A percentile compares a stretch with the other conserved stretches of the same genome.
phyloP scores from a whole-genome alignment of 1,140 invertebrate species.

The Tribolium castaneum region DNA sequence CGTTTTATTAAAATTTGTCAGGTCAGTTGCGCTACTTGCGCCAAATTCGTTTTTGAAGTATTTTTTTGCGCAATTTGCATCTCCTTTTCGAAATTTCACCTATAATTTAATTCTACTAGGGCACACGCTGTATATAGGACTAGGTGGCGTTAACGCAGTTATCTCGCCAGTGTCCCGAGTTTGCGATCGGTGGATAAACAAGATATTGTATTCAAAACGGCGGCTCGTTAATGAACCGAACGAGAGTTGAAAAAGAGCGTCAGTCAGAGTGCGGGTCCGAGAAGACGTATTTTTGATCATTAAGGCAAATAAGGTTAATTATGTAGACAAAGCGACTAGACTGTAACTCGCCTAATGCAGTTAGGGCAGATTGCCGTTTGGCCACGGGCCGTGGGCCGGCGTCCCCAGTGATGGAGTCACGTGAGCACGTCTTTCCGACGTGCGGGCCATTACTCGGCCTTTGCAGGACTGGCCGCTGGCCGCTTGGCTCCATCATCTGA shows the following conservation, averaged over 20 bases:
- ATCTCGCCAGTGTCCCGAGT: background rate
- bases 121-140: too few species aligned
- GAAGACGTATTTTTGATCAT: conserved; percentile 35
- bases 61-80: too few species aligned
- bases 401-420: conserved; percentile 14
- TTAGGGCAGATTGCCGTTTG: conserved; percentile 42
- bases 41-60: too few species aligned
- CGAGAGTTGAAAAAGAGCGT: background rate
- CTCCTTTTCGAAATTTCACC: too few species aligned
- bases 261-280: background rate
- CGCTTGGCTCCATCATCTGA: conserved; percentile 29
- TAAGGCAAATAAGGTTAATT: conserved; percentile 40
- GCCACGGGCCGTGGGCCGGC: conserved; percentile 3
- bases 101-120: too few species aligned
- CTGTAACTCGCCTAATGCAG: conserved; percentile 29
- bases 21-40: background rate
- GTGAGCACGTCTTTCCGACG: conserved; percentile 16
- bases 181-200: background rate
- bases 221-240: background rate
- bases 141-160: background rate
- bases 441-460: conserved; percentile 34
- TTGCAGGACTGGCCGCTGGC: background rate
- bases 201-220: background rate
- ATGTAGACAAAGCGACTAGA: conserved; percentile 40
- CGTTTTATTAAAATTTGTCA: background rate